Evolutionary conservation across 1,140 invertebrate genomes (phyloP).

Genomic region (Samia ricini): DNA sequence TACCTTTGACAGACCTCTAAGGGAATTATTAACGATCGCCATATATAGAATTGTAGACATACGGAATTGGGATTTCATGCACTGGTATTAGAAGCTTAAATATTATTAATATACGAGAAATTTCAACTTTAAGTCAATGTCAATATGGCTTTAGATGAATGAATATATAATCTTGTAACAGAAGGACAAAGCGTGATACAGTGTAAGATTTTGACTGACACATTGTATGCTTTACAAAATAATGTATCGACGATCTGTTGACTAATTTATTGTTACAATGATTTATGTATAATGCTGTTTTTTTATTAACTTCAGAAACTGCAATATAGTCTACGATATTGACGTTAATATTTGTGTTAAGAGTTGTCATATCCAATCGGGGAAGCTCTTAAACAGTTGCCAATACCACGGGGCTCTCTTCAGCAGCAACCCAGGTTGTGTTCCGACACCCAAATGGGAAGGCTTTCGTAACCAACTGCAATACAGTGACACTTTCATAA

Average conservation of each 20-base stretch:
- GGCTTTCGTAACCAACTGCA: no score
- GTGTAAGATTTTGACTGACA: neutral
- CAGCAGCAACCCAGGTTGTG: no score
- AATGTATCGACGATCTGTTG: constrained; percentile 1
- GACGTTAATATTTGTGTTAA: neutral
- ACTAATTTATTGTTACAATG: constrained; percentile 3
- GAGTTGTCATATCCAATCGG: no score
- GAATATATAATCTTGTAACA: neutral
- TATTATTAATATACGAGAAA: neutral
- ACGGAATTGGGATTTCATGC: neutral
- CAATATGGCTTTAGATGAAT: neutral
- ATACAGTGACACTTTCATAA: no score
- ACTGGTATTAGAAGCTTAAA: neutral
- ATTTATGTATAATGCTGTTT: constrained; percentile 7
- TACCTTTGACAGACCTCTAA: neutral
- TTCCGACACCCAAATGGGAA: no score
- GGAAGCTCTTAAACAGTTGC: no score
- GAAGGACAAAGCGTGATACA: constrained; percentile 1
- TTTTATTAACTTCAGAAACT: neutral
- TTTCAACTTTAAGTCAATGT: neutral
- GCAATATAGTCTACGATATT: neutral
- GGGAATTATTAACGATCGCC: neutral
- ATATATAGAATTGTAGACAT: neutral
- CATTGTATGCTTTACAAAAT: neutral
- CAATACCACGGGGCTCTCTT: no score